Conservation (phyloP, 1,140 invertebrate genomes). For the Tetranychus urticae region DNA sequence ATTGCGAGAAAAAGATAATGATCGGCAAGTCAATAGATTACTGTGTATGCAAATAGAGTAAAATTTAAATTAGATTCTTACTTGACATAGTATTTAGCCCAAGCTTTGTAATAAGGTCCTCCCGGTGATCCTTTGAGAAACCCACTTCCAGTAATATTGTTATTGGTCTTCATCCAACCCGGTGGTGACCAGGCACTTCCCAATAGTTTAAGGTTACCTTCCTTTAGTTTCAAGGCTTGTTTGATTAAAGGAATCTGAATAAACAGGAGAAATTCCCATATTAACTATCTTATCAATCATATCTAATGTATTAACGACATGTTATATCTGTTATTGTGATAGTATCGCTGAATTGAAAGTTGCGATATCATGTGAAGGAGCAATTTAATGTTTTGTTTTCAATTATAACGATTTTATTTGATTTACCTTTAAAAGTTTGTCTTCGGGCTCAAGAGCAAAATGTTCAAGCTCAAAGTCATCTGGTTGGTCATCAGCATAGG, state of each 20-base stretch:
- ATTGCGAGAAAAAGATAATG: too few relatives aligned
- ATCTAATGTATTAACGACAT: too few relatives aligned
- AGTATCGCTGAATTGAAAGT: constrained; percentile 33
- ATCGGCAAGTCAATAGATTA: too few relatives aligned
- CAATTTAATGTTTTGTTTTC: constrained; percentile 7
- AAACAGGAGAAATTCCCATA: background rate
- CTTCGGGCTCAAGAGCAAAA: constrained; percentile 39
- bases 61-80: background rate
- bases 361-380: too few relatives aligned
- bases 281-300: too few relatives aligned
- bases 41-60: too few relatives aligned
- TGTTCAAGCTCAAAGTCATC: constrained; percentile 35
- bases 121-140: background rate
- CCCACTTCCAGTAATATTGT: constrained; percentile 21
- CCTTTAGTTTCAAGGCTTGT: constrained; percentile 23
- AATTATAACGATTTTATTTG: background rate
- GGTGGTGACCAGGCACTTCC: constrained; percentile 60
- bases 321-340: too few relatives aligned
- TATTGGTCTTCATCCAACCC: constrained; percentile 61
- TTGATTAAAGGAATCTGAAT: constrained; percentile 37
- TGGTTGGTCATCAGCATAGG: constrained; percentile 34
- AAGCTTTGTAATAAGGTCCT: constrained; percentile 21
- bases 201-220: constrained; percentile 28
- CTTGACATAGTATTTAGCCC: constrained; percentile 42
- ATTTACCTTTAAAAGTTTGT: constrained; percentile 31